Evolutionary conservation across 2,113 vertebrate species (phyloP).

Genomic region (Phalacrocorax brasilianus): DNA sequence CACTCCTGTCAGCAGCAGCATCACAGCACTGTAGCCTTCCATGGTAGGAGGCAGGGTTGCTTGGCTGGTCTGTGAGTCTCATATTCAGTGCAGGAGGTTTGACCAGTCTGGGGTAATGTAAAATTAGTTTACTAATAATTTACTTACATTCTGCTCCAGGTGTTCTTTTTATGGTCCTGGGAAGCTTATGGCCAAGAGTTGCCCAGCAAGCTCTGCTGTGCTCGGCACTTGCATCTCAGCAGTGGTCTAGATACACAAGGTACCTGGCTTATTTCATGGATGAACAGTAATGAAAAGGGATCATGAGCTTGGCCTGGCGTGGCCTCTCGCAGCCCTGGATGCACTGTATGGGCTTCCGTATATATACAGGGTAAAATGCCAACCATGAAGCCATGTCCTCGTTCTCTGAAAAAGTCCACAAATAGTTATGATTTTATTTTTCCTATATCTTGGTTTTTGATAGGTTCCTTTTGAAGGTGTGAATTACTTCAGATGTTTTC

Average conservation of each 20-base stretch:
- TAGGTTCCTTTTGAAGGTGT: not conserved
- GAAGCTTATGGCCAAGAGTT: not conserved
- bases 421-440: not conserved
- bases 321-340: not conserved
- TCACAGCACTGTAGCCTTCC: not conserved
- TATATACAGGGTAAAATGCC: not conserved
- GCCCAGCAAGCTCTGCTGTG: not conserved
- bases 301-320: not conserved
- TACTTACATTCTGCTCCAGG: not conserved
- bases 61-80: not conserved
- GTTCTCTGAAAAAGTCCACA: not conserved
- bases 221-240: not conserved
- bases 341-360: not conserved
- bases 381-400: not conserved
- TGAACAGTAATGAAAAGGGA: not conserved
- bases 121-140: not conserved
- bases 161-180: not conserved
- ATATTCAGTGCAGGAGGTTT: not conserved
- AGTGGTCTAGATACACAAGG: not conserved
- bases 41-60: not conserved
- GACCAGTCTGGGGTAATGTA: not conserved
- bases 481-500: not conserved
- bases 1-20: not conserved
- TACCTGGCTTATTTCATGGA: not conserved
- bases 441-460: not conserved